Evolutionary conservation across 2,888 invertebrate genomes (phyloP).

Genomic region (Heterodera filipjevi): DNA sequence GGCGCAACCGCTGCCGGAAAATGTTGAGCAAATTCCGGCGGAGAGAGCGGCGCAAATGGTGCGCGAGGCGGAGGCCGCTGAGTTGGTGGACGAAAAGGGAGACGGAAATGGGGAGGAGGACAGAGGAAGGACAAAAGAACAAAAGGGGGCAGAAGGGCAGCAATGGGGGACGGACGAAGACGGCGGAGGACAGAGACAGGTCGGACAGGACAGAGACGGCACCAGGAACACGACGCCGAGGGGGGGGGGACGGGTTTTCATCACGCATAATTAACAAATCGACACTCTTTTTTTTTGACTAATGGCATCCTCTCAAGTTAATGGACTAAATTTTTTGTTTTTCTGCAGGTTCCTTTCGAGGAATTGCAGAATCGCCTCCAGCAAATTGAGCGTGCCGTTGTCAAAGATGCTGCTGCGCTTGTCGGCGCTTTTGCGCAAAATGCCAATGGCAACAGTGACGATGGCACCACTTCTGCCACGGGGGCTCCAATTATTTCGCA

Average conservation of each 20-base stretch:
- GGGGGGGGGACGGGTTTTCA: not conserved
- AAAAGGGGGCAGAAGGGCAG: not conserved
- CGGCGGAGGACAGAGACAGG: not conserved
- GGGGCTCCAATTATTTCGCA: not conserved
- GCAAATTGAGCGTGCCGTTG: not conserved
- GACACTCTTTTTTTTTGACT: no score
- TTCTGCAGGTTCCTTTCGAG: not conserved
- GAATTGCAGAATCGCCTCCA: slow-evolving; percentile 2
- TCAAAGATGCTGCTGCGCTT: not conserved
- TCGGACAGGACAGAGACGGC: not conserved
- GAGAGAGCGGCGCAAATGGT: slow-evolving; percentile 19
- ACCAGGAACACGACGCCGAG: not conserved
- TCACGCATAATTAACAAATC: no score
- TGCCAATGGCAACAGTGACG: not conserved
- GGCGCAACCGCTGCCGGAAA: slow-evolving; percentile 7
- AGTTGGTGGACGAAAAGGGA: slow-evolving; percentile 9
- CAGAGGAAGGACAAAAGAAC: not conserved
- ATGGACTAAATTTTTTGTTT: no score
- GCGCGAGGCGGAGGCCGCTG: slow-evolving; percentile 13
- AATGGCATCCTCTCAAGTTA: no score
- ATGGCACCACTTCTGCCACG: not conserved
- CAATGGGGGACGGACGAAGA: not conserved
- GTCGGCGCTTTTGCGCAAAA: not conserved
- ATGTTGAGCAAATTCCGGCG: slow-evolving; percentile 3
- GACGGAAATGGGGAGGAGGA: not conserved